phyloP scores from a whole-genome alignment of 1,140 invertebrate genomes.

The Pteromalus puparum region DNA sequence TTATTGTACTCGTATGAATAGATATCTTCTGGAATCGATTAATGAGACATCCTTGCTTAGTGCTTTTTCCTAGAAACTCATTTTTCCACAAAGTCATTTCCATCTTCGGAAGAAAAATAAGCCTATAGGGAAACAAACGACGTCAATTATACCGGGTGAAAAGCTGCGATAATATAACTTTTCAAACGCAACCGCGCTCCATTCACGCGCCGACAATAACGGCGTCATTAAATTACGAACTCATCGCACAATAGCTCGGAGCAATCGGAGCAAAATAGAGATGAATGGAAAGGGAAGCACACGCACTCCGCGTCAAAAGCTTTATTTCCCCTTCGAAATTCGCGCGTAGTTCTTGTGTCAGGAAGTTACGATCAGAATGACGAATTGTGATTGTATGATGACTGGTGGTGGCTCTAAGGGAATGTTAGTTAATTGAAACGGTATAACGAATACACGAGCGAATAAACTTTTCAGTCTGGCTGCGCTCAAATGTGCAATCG shows the following conservation, averaged over 20 bases:
- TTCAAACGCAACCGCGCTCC: not conserved
- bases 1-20: not conserved
- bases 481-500: too few species aligned
- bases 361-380: not conserved
- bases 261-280: not conserved
- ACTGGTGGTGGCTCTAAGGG: too few species aligned
- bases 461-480: too few species aligned
- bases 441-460: too few species aligned
- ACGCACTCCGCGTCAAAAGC: not conserved
- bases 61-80: too few species aligned
- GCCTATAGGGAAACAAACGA: not conserved
- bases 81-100: too few species aligned
- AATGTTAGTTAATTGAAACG: too few species aligned
- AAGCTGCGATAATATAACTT: not conserved
- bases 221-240: not conserved
- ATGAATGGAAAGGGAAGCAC: not conserved
- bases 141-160: not conserved
- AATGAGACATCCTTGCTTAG: not conserved
- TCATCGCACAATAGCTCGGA: not conserved
- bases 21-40: not conserved
- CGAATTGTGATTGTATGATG: not conserved
- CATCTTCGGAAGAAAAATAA: too few species aligned
- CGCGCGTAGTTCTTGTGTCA: not conserved
- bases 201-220: not conserved
- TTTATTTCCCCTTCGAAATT: not conserved